phyloP scores from a whole-genome alignment of 2,797 vertebrate species.

The Myotis vivesi region DNA sequence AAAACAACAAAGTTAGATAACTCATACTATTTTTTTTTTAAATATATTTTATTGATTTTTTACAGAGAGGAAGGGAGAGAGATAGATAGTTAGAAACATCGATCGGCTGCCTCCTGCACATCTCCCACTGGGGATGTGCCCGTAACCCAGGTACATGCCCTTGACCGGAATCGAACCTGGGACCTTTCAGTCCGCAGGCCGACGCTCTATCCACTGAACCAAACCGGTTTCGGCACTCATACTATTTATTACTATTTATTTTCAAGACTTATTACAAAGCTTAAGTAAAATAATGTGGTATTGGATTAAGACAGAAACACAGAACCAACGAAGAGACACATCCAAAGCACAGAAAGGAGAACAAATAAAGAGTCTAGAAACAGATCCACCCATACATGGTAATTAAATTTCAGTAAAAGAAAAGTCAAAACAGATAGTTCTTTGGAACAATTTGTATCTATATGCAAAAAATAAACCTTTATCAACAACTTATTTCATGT shows the following conservation, averaged over 20 bases:
- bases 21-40: too few species aligned
- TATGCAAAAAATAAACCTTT: not conserved
- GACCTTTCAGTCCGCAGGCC: too few species aligned
- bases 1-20: not conserved
- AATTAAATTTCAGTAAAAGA: not conserved
- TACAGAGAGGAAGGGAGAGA: too few species aligned
- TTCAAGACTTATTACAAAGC: not conserved
- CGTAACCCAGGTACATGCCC: too few species aligned
- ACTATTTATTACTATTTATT: not conserved
- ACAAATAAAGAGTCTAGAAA: conserved; percentile 4
- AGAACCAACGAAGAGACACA: not conserved
- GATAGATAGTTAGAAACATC: too few species aligned
- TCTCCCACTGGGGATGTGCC: too few species aligned
- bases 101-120: too few species aligned
- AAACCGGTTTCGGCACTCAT: too few species aligned
- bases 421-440: not conserved
- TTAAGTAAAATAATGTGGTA: not conserved
- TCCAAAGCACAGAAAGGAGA: not conserved
- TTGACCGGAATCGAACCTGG: too few species aligned
- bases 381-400: not conserved
- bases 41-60: too few species aligned
- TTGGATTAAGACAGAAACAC: not conserved
- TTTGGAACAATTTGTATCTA: not conserved
- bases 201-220: too few species aligned
- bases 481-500: not conserved